Evolutionary conservation across 2,113 vertebrate species (phyloP).

Genomic region (Brevimyrus niger): DNA sequence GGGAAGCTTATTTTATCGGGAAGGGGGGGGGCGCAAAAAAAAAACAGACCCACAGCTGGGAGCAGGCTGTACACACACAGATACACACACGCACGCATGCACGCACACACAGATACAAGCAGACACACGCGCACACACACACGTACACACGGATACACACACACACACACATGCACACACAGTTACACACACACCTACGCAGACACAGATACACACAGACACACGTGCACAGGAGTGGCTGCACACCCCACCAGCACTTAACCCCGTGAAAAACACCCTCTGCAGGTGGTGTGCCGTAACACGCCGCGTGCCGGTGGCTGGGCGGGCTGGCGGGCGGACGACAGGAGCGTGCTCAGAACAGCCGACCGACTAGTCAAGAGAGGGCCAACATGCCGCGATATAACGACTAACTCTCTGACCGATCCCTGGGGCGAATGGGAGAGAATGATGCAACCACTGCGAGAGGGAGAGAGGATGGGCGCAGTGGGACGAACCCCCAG

Average conservation of each 20-base stretch:
- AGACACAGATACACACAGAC: background rate
- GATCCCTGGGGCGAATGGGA: background rate
- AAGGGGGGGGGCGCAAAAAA: background rate
- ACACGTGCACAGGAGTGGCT: background rate
- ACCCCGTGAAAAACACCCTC: background rate
- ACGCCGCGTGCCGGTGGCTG: background rate
- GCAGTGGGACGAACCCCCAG: background rate
- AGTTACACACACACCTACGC: background rate
- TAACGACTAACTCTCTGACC: background rate
- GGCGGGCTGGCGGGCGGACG: background rate
- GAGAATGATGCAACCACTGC: background rate
- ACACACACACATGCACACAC: background rate
- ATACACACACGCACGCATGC: background rate
- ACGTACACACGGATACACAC: background rate
- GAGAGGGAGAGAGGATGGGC: background rate
- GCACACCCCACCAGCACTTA: background rate
- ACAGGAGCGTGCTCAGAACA: background rate
- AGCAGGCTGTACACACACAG: background rate
- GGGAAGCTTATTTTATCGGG: background rate
- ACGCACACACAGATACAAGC: background rate
- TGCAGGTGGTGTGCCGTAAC: background rate
- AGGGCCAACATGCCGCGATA: background rate
- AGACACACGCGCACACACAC: background rate
- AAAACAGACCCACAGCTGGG: background rate
- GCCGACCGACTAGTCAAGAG: background rate